Percentiles rank a stretch among this genome's conserved stretches.
These are phyloP conservation scores for Strigamia maritima DNA, from an alignment of 2,888 invertebrate genomes.

Conservation along the genomic window DNA sequence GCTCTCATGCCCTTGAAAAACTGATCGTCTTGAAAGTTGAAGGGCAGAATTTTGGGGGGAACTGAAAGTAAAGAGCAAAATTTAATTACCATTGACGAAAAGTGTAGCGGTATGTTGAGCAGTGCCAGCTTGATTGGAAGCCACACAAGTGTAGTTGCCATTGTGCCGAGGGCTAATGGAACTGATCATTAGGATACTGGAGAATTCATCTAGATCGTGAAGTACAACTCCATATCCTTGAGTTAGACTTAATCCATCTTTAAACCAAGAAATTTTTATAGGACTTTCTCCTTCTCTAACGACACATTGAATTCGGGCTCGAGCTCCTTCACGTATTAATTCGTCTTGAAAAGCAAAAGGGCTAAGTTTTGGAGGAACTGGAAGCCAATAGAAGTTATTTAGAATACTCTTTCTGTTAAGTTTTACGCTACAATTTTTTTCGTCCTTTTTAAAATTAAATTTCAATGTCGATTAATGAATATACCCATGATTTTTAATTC, in stretches of 20 bases:
- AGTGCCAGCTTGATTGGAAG: conserved; percentile 17
- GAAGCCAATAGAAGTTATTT: not conserved
- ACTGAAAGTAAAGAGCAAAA: conserved; percentile 40
- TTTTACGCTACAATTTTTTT: conserved; percentile 42
- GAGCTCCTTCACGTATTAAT: conserved; percentile 14
- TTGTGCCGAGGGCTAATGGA: conserved; percentile 7
- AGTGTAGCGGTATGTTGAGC: conserved; percentile 21
- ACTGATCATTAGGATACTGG: conserved; percentile 37
- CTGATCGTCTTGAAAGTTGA: conserved; percentile 41
- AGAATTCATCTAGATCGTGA: conserved; percentile 45
- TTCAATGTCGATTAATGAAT: conserved; percentile 55
- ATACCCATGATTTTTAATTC: conserved; percentile 97
- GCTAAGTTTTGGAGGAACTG: conserved; percentile 28
- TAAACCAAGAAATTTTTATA: conserved; percentile 50
- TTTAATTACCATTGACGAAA: conserved; percentile 30
- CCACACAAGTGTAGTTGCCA: conserved; percentile 35
- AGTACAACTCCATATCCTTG: conserved; percentile 39
- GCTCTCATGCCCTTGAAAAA: conserved; percentile 43
- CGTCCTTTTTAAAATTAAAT: not conserved
- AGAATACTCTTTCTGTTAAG: not conserved
- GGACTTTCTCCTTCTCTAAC: conserved; percentile 48
- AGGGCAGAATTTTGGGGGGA: conserved; percentile 43
- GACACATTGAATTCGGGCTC: conserved; percentile 33
- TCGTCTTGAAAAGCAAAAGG: conserved; percentile 19
- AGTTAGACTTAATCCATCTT: conserved; percentile 49